These are phyloP conservation scores for Platerodrilus igneus DNA, from an alignment of 2,888 invertebrate species.

Conservation along the genomic window DNA sequence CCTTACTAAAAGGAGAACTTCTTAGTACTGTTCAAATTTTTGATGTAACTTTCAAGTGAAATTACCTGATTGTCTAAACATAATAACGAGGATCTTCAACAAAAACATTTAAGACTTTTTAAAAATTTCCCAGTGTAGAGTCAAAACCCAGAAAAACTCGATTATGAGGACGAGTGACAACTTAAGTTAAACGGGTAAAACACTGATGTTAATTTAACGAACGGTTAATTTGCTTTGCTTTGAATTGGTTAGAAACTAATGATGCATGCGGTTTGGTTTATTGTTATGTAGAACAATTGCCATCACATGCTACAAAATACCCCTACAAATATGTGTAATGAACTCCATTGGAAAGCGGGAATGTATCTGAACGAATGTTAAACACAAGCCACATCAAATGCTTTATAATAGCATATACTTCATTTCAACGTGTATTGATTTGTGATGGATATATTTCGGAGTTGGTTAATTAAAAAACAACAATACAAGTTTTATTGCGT, in stretches of 20 bases:
- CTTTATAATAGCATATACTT: conserved; percentile 7
- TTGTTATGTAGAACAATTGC: conserved; percentile 17
- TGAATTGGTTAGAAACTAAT: conserved; percentile 21
- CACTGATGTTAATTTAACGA: conserved; percentile 10
- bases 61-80: too few species aligned
- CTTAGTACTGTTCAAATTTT: too few species aligned
- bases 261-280: conserved; percentile 16
- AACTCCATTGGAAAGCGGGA: conserved; percentile 9
- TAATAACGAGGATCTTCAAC: too few species aligned
- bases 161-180: too few species aligned
- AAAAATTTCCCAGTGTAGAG: too few species aligned
- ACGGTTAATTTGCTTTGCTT: conserved; percentile 12
- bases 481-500: too few species aligned
- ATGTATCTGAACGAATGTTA: conserved; percentile 10
- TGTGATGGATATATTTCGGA: conserved; percentile 10
- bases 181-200: too few species aligned
- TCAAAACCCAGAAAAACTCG: too few species aligned
- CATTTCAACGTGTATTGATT: conserved; percentile 7
- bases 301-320: conserved; percentile 15
- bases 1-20: too few species aligned
- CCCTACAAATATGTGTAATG: too few species aligned
- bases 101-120: too few species aligned
- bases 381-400: conserved; percentile 8
- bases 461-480: conserved; percentile 9
- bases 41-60: too few species aligned